Evolutionary conservation across 2,888 invertebrate genomes (phyloP).

Genomic region (Conops quadrifasciatus): DNA sequence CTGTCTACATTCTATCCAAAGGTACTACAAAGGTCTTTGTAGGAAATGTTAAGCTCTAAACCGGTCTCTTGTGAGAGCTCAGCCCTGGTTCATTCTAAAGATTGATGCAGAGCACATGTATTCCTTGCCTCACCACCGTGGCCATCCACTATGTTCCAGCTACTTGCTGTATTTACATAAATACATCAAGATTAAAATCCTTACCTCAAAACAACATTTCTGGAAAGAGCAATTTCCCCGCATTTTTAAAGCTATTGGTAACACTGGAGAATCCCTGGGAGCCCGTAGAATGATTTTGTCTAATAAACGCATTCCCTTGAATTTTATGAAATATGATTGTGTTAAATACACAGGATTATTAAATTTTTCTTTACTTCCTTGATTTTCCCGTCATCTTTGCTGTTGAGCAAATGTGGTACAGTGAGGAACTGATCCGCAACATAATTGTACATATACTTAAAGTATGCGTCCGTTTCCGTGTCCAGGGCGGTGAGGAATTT

Average conservation of each 20-base stretch:
- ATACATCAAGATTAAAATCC: too few relatives aligned
- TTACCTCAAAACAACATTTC: conserved; percentile 41
- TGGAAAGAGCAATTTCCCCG: conserved; percentile 39
- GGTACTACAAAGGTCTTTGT: too few relatives aligned
- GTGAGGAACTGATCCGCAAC: neutral
- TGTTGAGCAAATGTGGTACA: conserved; percentile 7
- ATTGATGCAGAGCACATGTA: too few relatives aligned
- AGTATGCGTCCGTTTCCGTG: conserved; percentile 34
- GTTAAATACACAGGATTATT: neutral
- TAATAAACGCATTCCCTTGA: conserved; percentile 21
- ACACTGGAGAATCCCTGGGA: conserved; percentile 38
- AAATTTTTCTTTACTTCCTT: neutral
- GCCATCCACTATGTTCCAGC: too few relatives aligned
- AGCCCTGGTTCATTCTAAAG: too few relatives aligned
- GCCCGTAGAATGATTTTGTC: conserved; percentile 40
- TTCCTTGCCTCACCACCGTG: too few relatives aligned
- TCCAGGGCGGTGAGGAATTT: conserved; percentile 40
- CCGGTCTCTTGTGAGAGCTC: too few relatives aligned
- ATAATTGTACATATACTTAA: conserved; percentile 19
- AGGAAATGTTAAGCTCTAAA: too few relatives aligned
- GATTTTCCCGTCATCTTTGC: neutral
- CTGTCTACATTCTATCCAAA: too few relatives aligned
- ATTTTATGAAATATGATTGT: conserved; percentile 21
- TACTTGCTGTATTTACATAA: too few relatives aligned
- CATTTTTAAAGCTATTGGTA: conserved; percentile 41